A percentile compares a stretch with the other conserved stretches of the same genome.
Evolutionary conservation across 1,140 invertebrate genomes (phyloP).

Genomic region (Cyclargus thomasi): DNA sequence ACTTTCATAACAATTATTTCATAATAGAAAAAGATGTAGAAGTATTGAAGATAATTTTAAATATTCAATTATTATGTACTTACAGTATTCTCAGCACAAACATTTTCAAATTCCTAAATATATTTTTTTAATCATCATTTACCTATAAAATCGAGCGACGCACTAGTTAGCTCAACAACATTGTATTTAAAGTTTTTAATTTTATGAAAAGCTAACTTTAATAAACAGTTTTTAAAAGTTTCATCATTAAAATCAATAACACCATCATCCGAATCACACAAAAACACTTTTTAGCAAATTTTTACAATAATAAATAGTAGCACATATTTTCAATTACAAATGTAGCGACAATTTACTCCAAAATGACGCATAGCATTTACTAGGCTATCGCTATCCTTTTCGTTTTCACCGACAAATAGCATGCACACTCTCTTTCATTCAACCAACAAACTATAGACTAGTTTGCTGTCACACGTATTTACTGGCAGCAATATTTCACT

Average conservation of each 20-base stretch:
- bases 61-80: conserved; percentile 26
- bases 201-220: conserved; percentile 29
- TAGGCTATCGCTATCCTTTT: conserved; percentile 33
- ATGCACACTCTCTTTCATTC: conserved; percentile 28
- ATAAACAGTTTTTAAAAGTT: conserved; percentile 27
- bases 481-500: conserved; percentile 33
- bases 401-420: conserved; percentile 24
- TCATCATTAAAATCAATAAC: conserved; percentile 29
- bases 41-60: conserved; percentile 23
- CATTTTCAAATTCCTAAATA: conserved; percentile 22
- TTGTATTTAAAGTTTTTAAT: conserved; percentile 26
- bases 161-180: conserved; percentile 23
- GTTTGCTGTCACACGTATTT: conserved; percentile 27
- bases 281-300: conserved; percentile 26
- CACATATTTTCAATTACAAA: conserved; percentile 22
- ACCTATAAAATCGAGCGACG: conserved; percentile 23
- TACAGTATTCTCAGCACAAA: conserved; percentile 22
- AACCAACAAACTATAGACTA: conserved; percentile 24
- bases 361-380: conserved; percentile 26
- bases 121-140: conserved; percentile 26
- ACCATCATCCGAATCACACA: conserved; percentile 16
- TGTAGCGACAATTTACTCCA: conserved; percentile 26
- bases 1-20: conserved; percentile 25
- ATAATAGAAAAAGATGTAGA: conserved; percentile 24
- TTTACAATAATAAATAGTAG: conserved; percentile 27